Percentiles rank a stretch among this genome's conserved stretches.
These are phyloP conservation scores for Scolopax rusticola DNA, from an alignment of 2,797 vertebrate species.

Conservation along the genomic window DNA sequence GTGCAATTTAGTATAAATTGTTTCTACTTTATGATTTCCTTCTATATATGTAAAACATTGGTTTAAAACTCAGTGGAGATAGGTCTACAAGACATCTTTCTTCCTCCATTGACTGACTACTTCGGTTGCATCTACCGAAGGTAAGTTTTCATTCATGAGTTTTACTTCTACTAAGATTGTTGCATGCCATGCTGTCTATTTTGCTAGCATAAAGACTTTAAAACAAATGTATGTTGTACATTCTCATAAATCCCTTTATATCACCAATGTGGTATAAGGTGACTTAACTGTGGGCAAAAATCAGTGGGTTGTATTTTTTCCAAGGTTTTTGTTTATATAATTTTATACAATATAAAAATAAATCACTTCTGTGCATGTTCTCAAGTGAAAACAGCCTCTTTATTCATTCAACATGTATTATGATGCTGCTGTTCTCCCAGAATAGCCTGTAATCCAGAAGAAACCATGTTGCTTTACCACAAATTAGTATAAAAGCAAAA, in stretches of 20 bases:
- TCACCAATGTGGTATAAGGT: background rate
- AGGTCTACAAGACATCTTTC: rapidly evolving
- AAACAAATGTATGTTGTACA: background rate
- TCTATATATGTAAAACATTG: background rate
- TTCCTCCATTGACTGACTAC: background rate
- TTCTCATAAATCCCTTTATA: background rate
- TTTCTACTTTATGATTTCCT: background rate
- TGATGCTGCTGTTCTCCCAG: background rate
- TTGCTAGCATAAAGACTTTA: background rate
- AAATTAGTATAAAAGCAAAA: background rate
- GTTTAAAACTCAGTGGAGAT: background rate
- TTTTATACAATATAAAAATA: background rate
- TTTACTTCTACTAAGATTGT: background rate
- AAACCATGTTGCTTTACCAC: background rate
- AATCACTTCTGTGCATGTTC: background rate
- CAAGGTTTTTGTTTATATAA: background rate
- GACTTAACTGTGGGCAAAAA: background rate
- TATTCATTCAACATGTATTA: background rate
- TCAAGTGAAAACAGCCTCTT: background rate
- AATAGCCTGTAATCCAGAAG: background rate
- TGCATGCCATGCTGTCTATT: background rate
- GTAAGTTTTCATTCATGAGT: background rate
- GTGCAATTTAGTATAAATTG: background rate
- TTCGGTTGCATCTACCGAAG: background rate
- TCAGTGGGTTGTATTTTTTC: background rate